Percentiles rank a stretch among this genome's conserved stretches.
These are phyloP conservation scores for Xiphophorus hellerii DNA, from an alignment of 2,113 vertebrate genomes.

Conservation along the genomic window DNA sequence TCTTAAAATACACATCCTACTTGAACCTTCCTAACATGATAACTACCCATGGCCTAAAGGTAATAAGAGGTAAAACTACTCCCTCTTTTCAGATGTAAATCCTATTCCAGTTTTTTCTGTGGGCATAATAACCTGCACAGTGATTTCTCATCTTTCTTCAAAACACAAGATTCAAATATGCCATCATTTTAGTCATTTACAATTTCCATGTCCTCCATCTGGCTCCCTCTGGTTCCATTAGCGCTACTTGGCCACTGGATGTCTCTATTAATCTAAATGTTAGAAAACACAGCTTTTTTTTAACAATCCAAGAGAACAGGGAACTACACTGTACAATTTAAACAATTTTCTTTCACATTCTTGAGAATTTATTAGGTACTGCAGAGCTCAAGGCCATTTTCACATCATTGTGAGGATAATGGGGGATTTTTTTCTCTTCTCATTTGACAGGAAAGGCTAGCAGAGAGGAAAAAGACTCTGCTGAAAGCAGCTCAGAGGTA, in stretches of 20 bases:
- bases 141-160: background rate
- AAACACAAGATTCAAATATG: background rate
- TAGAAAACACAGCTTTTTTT: background rate
- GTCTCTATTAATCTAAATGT: constrained; percentile 62
- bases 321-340: constrained; percentile 7
- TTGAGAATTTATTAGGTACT: constrained; percentile 46
- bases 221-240: constrained; percentile 2
- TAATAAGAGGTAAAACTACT: no score
- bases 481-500: constrained; percentile 92
- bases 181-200: background rate
- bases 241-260: constrained; percentile 54
- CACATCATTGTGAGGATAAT: constrained; percentile 37
- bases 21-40: no score
- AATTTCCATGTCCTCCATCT: background rate
- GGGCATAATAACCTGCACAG: no score
- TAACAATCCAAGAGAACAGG: no score
- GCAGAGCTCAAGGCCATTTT: constrained; percentile 41
- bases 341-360: background rate
- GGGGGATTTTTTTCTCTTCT: constrained; percentile 33
- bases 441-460: constrained; percentile 86
- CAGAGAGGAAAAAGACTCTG: constrained; percentile 87
- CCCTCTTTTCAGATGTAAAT: no score
- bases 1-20: no score
- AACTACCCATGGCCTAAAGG: no score
- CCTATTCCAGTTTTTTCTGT: no score